A percentile compares a stretch with the other conserved stretches of the same genome.
These are phyloP conservation scores for Neria commutata DNA, from an alignment of 2,888 invertebrate genomes.

Conservation along the genomic window DNA sequence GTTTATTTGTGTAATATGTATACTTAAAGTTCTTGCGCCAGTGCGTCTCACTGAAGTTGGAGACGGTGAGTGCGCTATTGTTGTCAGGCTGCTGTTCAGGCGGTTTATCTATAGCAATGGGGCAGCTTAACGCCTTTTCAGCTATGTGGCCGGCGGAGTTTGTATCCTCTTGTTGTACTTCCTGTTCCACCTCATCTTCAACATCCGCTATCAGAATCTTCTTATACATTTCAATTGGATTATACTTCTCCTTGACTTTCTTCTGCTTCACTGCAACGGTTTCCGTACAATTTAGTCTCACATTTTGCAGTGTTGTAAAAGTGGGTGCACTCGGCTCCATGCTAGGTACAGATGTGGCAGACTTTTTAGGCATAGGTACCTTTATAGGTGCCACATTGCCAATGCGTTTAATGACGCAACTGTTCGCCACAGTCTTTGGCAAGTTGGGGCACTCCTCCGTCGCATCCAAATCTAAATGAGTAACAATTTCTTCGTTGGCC, in stretches of 20 bases:
- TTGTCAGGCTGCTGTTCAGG: constrained; percentile 17
- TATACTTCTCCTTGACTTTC: constrained; percentile 41
- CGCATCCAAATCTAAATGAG: neutral
- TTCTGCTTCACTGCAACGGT: constrained; percentile 18
- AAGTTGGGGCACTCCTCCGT: neutral
- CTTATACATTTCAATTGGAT: constrained; percentile 49
- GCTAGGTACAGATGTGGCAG: constrained; percentile 7
- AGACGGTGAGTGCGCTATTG: constrained; percentile 25
- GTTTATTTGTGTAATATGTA: constrained; percentile 30
- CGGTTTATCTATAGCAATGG: constrained; percentile 19
- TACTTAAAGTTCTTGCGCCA: constrained; percentile 63
- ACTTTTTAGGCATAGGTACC: constrained; percentile 11
- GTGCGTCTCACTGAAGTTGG: constrained; percentile 61
- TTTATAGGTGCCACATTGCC: constrained; percentile 55
- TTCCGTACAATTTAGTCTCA: neutral
- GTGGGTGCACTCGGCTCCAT: constrained; percentile 1
- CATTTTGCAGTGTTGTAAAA: neutral
- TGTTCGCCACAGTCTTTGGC: constrained; percentile 40
- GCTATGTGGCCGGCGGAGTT: constrained; percentile 25
- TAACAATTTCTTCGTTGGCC: neutral
- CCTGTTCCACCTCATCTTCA: constrained; percentile 29
- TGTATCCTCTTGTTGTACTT: constrained; percentile 24
- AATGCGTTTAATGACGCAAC: constrained; percentile 56
- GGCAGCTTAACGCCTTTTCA: constrained; percentile 17
- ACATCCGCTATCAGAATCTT: constrained; percentile 47